Evolutionary conservation across 2,113 vertebrate species (phyloP), one percentile per base, ranked within the genome.

Genomic region (Antigone vipio): DNA sequence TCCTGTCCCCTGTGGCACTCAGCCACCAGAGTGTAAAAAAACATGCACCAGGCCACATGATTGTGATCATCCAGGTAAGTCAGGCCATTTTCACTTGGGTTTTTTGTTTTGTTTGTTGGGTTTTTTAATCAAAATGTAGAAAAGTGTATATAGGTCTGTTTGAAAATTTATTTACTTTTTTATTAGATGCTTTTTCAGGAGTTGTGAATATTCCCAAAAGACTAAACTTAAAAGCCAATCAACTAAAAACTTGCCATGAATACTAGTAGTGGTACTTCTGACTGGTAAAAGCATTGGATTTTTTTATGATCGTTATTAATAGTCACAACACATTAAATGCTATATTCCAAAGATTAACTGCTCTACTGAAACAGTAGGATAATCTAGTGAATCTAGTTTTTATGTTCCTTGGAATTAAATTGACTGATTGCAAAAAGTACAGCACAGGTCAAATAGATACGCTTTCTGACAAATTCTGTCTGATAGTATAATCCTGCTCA

Each of bases 21-120:
- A 98, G 76, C 99, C 99, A 45, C 99, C 99, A 3, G 99, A 99
- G 94, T 99, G 99, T 97, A 99, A 99, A 94, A 99, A 98, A 68
- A 90, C 98, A 30, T 99, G 99, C 56, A 99, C 98, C 34, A 98
- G 99, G 82, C 91, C 98, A 58, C 99, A 99, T 66, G 99, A 99
- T 58, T 99, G 99, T 95, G 99, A 99, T 93, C 99, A 99, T 97
- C 99, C 99, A 95, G 99, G 99, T 99, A 93, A 85, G 96, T 74
- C 14, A 87, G 52, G 21, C 69, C 15, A 15, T 88, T 72, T 88
- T 88, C 78, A 12, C 32, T 5, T 59, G 5, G 1, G 3, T 16
- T 1, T 50, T 53, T 67, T 47, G 12, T 9, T 68, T 71, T 52
- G 35, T 15, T 2, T 29, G 15, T 53, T 50, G 7, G 7, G 2